Evolutionary conservation across 2,888 invertebrate species (phyloP), one percentile per base, ranked within the genome.

Genomic region (Polydrusus tereticollis): DNA sequence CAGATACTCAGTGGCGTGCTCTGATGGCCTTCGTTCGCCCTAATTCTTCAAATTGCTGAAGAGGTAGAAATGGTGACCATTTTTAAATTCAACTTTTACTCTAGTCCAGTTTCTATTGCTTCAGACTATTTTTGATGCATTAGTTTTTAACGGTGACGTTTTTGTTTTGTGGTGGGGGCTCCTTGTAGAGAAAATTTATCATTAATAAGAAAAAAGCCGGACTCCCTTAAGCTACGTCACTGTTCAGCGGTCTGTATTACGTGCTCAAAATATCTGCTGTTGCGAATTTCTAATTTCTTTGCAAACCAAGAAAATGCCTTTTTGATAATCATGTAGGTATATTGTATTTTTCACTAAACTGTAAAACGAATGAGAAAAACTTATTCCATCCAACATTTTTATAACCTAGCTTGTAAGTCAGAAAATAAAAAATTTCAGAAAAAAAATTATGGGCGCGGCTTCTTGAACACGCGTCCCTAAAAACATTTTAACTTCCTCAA

Each of bases 311-410:
- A 71, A 70, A 82, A 82, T 82, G 82, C 82, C 82, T 82, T 82
- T 81, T 80, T 79, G 74, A 72, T 63, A 47, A 77, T 55, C 67
- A 72, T 76, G 68, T 77, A 38, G 1, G 2, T 33, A 69, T 75
- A 74, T 62, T 75, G 77, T 78, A 78, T 78, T 75, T 80, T 79
- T 79, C 78, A 79, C 75, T 80, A 81, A 60, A 60, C n/a, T 62
- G 50, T 55, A 47, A 52, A 80, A 78, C 77, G 77, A 82, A 81
- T 70, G 65, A 65, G 71, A 74, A 69, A 79, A 78, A 81, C 57
- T 71, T 84, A 84, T 84, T 85, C 84, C 84, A 82, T 84, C 84
- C 84, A 84, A 80, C 77, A 77, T 69, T 76, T 80, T 81, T 82
- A 78, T 80, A 79, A 80, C 77, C 77, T 81, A 83, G 82, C 75